Percentiles rank a stretch among this genome's conserved stretches.
phyloP scores from a whole-genome alignment of 1,140 invertebrate species.

The Aricia agestis region DNA sequence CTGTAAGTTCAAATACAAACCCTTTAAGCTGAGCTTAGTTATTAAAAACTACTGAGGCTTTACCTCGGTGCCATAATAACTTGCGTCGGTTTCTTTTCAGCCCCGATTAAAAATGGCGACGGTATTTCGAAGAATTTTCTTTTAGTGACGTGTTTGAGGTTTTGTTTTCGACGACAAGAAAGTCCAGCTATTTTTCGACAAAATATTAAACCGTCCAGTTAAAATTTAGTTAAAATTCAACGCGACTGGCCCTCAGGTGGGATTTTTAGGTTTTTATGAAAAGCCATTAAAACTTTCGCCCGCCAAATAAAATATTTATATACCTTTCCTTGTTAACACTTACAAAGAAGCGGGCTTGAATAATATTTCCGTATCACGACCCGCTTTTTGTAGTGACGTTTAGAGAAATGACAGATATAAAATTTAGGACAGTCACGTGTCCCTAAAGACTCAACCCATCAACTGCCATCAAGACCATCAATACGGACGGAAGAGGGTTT shows the following conservation, averaged over 20 bases:
- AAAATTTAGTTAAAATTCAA: too few species aligned
- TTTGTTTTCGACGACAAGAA: too few species aligned
- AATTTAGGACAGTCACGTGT: not conserved
- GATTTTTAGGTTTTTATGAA: too few species aligned
- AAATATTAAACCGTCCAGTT: too few species aligned
- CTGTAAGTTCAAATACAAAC: not conserved
- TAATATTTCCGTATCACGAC: not conserved
- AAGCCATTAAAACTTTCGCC: too few species aligned
- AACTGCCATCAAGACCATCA: not conserved
- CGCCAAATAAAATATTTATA: too few species aligned
- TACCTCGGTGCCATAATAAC: not conserved
- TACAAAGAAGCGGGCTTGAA: not conserved
- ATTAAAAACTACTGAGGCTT: not conserved
- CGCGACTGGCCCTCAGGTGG: too few species aligned
- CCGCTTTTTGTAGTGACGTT: not conserved
- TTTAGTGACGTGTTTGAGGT: not conserved
- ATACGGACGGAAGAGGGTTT: conserved; percentile 12
- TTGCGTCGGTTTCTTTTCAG: not conserved
- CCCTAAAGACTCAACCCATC: conserved; percentile 2
- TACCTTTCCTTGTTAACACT: too few species aligned
- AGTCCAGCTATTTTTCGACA: too few species aligned
- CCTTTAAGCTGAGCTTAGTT: not conserved
- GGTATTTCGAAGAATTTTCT: not conserved
- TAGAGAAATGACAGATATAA: not conserved
- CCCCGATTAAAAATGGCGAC: not conserved